Evolutionary conservation across 2,797 vertebrate species (phyloP).

Genomic region (Sebastes glaucus): DNA sequence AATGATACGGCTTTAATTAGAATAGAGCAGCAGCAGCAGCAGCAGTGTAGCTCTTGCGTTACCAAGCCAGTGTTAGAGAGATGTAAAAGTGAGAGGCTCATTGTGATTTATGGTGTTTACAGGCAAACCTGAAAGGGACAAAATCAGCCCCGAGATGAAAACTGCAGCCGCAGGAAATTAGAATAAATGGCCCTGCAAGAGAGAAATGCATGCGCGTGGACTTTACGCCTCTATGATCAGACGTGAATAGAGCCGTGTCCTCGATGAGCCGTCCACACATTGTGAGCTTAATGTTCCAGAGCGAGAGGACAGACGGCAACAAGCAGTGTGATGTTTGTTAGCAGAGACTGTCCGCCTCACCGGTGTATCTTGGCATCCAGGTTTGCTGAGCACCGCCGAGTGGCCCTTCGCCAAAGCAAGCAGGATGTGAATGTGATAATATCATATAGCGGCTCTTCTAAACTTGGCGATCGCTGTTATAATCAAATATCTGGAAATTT

Average conservation of each 20-base stretch:
- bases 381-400: conserved; percentile 19
- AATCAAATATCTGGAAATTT: conserved; percentile 60
- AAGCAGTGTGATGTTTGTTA: conserved; percentile 9
- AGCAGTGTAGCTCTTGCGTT: conserved; percentile 9
- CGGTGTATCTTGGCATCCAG: conserved; percentile 35
- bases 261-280: conserved; percentile 18
- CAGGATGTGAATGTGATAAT: conserved; percentile 65
- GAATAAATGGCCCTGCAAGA: conserved; percentile 42
- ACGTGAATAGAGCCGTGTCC: conserved; percentile 14
- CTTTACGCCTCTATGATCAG: conserved; percentile 29
- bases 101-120: conserved; percentile 68
- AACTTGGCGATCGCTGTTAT: conserved; percentile 33
- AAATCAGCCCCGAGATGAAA: conserved; percentile 30
- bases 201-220: not conserved
- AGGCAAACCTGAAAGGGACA: conserved; percentile 31
- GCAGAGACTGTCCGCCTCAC: not conserved
- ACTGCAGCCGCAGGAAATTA: conserved; percentile 26
- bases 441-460: conserved; percentile 51
- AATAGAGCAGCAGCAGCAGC: conserved; percentile 7
- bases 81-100: conserved; percentile 16
- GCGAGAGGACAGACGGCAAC: conserved; percentile 17
- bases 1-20: conserved; percentile 32
- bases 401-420: conserved; percentile 60
- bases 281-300: conserved; percentile 31
- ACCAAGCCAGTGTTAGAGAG: conserved; percentile 5